phyloP scores from a whole-genome alignment of 2,888 invertebrate species.

The Drosophila maculinotata region DNA sequence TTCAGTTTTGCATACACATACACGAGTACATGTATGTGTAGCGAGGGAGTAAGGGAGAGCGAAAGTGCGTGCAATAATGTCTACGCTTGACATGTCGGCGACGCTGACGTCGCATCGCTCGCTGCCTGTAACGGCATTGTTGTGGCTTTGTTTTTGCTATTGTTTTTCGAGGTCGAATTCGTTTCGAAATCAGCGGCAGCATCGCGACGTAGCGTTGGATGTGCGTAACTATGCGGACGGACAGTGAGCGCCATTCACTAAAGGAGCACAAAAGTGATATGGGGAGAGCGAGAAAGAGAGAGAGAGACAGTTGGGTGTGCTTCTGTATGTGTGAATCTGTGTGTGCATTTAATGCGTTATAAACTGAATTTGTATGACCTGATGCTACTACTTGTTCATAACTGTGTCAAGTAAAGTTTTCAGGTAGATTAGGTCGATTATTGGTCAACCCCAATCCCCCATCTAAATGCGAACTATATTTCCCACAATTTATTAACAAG shows the following conservation, averaged over 20 bases:
- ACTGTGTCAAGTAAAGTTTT: too few species aligned
- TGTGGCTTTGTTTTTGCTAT: constrained; percentile 5
- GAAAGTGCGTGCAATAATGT: constrained; percentile 27
- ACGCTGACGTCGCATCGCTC: neutral
- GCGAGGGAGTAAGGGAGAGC: neutral
- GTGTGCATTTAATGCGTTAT: neutral
- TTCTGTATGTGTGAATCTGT: neutral
- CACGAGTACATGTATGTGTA: neutral
- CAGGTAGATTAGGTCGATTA: too few species aligned
- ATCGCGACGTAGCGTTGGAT: too few species aligned
- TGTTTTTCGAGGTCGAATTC: constrained; percentile 32
- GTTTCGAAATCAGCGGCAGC: constrained; percentile 25
- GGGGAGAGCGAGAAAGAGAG: constrained; percentile 1
- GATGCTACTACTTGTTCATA: too few species aligned
- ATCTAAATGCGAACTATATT: too few species aligned
- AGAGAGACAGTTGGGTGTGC: constrained; percentile 4
- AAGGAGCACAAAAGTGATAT: constrained; percentile 5
- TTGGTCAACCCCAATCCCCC: too few species aligned
- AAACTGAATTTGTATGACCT: neutral
- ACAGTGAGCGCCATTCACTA: constrained; percentile 3
- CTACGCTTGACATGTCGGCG: constrained; percentile 14
- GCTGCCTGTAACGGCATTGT: constrained; percentile 26
- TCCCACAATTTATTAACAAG: too few species aligned
- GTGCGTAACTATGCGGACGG: constrained; percentile 10
- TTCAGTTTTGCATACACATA: too few species aligned